These are phyloP conservation scores for Lasioglossum leucozonium DNA, from an alignment of 2,888 invertebrate genomes.

Conservation along the genomic window DNA sequence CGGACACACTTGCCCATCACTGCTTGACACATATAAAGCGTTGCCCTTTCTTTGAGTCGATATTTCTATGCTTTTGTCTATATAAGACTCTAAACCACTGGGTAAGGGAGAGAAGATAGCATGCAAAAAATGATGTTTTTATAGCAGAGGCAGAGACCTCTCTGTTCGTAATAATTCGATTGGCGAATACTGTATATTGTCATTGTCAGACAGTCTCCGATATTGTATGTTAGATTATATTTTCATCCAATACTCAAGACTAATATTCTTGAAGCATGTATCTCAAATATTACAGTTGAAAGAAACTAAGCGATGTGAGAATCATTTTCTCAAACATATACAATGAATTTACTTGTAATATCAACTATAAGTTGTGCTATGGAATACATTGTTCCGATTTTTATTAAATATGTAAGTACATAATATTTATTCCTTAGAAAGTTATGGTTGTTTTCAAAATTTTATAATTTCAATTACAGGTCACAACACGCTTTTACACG, in stretches of 20 bases:
- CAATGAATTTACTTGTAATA: slow-evolving; percentile 76
- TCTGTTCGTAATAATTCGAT: background rate
- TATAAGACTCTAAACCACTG: background rate
- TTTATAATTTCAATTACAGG: slow-evolving; percentile 61
- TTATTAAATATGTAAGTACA: slow-evolving; percentile 79
- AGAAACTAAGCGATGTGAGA: slow-evolving; percentile 30
- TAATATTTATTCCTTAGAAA: background rate
- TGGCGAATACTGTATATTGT: background rate
- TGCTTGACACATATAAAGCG: too few species aligned
- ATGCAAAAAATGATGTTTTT: background rate
- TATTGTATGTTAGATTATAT: background rate
- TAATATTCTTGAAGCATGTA: background rate
- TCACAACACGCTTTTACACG: slow-evolving; percentile 68
- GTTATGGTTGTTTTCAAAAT: background rate
- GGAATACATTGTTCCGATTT: slow-evolving; percentile 72
- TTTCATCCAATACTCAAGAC: background rate
- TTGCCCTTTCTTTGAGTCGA: too few species aligned
- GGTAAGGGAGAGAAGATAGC: background rate
- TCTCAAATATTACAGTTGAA: slow-evolving; percentile 1
- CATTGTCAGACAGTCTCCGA: too few species aligned
- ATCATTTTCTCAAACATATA: background rate
- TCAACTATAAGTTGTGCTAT: slow-evolving; percentile 76
- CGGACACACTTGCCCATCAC: too few species aligned
- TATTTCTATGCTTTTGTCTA: background rate
- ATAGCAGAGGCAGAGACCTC: background rate